These are phyloP conservation scores for Lordiphosa andalusiaca DNA, from an alignment of 2,888 invertebrate species.

Conservation along the genomic window DNA sequence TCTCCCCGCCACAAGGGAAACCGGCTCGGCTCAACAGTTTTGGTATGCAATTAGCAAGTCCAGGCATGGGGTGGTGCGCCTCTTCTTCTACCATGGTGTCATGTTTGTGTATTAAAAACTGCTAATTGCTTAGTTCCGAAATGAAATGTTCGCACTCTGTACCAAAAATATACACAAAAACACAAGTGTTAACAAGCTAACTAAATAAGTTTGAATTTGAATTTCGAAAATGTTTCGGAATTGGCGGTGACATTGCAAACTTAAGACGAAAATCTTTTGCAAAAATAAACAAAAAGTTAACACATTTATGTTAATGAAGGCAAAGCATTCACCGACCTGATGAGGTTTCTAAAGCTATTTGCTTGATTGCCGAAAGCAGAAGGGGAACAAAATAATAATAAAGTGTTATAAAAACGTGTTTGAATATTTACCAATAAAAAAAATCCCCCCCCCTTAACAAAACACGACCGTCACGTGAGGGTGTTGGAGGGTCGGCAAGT, in stretches of 20 bases:
- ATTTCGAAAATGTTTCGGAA: constrained; percentile 13
- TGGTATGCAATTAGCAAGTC: too few relatives aligned
- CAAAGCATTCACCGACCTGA: constrained; percentile 34
- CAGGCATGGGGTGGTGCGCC: too few relatives aligned
- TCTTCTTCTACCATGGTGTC: neutral
- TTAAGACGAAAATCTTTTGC: constrained; percentile 42
- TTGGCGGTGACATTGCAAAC: constrained; percentile 28
- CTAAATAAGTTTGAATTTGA: constrained; percentile 17
- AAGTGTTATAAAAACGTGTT: constrained; percentile 51
- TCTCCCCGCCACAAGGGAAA: too few relatives aligned
- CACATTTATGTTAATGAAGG: constrained; percentile 49
- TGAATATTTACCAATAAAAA: constrained; percentile 18
- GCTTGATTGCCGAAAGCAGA: constrained; percentile 32
- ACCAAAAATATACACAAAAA: constrained; percentile 11
- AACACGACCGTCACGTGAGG: constrained; percentile 5
- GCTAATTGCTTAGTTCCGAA: constrained; percentile 30
- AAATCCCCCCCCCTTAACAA: constrained; percentile 10
- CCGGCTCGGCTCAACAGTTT: too few relatives aligned
- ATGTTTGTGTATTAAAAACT: constrained; percentile 11
- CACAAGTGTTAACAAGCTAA: constrained; percentile 31
- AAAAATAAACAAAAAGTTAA: constrained; percentile 37
- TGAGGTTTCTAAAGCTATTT: constrained; percentile 42
- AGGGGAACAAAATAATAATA: constrained; percentile 10
- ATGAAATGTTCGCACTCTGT: constrained; percentile 3
- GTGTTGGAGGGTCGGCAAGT: neutral